Base-by-base conservation (phyloP, 2,888 invertebrate genomes). In the Julus scandinavius region DNA sequence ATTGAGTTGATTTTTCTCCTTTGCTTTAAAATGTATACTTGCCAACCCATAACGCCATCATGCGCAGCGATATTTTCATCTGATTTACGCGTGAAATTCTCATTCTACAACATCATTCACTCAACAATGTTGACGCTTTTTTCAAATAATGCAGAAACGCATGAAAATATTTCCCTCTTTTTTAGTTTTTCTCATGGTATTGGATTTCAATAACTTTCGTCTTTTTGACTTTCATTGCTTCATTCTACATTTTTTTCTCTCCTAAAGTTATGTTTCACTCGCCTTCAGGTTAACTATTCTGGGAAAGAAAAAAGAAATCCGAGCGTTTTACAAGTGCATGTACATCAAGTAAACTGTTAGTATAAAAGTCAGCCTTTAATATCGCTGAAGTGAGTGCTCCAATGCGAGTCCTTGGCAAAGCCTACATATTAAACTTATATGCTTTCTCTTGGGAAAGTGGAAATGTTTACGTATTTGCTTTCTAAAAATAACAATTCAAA, bases 381-480 rank as follows among this genome's bases (percentile, higher is more conserved):
- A 63, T 63, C 20, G 4, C 20, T 20, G 63, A 63, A 63, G 63
- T 63, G 63, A 5, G 4, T 20, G 50, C 50, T 50, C 50, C 50
- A 13, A 50, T 50, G 63, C 20, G 20, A 63, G 63, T 63, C 63
- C 63, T 63, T 20, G 63, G 20, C 63, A 20, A 5, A 63, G 63
- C 63, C 15, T 63, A 63, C 15, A 63, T 63, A 63, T 63, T 63
- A 63, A 63, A 63, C 20, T 63, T 20, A 63, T n/a, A n/a, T 63
- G 63, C 63, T 63, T 20, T 63, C 63, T 63, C 15, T 20, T 6
- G 15, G 20, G 63, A 63, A 63, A 63, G 63, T 63, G 63, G 63
- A 63, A 63, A 63, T 63, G 63, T 63, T 63, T 63, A 63, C 63
- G 63, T 63, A 20, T 63, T 63, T 63, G 63, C 63, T 63, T 63